Conservation (phyloP, 2,797 vertebrate genomes). For the Pygocentrus nattereri region DNA sequence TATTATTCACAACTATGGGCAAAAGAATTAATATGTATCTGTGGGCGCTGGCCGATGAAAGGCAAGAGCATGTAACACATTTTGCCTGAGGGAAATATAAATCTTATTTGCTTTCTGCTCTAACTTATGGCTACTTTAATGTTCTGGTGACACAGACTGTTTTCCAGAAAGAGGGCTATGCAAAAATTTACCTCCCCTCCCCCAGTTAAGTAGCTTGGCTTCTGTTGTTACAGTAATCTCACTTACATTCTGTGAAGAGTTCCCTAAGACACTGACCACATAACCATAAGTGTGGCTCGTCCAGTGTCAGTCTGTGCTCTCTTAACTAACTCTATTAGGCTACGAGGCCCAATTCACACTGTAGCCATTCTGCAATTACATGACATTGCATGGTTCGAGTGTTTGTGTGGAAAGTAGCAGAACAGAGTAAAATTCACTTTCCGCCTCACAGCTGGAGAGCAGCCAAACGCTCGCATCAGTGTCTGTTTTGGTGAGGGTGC, state of each 20-base stretch:
- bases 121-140: constrained; percentile 43
- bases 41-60: constrained; percentile 10
- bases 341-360: constrained; percentile 57
- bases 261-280: constrained; percentile 25
- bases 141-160: constrained; percentile 37
- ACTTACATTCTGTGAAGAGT: constrained; percentile 35
- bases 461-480: constrained; percentile 27
- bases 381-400: constrained; percentile 65
- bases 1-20: neutral
- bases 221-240: constrained; percentile 2
- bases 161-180: neutral
- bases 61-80: neutral
- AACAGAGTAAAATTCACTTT: constrained; percentile 70
- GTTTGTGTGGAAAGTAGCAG: constrained; percentile 69
- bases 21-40: neutral
- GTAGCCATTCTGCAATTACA: constrained; percentile 71
- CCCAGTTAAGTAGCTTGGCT: constrained; percentile 47
- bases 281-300: constrained; percentile 2
- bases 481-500: constrained; percentile 41
- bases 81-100: constrained; percentile 2
- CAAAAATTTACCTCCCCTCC: constrained; percentile 11
- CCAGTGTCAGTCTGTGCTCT: neutral
- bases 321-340: neutral
- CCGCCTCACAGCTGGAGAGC: constrained; percentile 56
- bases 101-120: constrained; percentile 1